These are phyloP conservation scores for Gavia stellata DNA, from an alignment of 2,113 vertebrate species.

Conservation along the genomic window DNA sequence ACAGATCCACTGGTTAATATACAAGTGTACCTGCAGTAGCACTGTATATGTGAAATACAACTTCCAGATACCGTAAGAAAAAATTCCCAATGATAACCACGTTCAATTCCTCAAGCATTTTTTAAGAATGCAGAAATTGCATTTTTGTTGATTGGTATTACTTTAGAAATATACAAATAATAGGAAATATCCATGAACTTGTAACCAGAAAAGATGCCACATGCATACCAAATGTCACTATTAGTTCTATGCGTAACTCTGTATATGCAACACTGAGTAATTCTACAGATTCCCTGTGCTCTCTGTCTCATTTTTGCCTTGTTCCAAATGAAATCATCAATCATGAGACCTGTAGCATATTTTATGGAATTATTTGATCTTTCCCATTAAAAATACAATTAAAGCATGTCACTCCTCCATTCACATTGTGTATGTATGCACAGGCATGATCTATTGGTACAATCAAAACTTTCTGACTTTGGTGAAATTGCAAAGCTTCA, in stretches of 20 bases:
- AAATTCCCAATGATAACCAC: background rate
- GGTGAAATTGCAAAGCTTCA: conserved; percentile 23
- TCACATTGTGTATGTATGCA: background rate
- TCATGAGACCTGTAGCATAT: background rate
- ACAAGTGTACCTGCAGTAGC: background rate
- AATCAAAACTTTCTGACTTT: conserved; percentile 5
- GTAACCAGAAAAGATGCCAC: background rate
- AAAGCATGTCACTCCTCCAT: background rate
- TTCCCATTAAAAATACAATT: conserved; percentile 38
- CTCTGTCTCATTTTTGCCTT: background rate
- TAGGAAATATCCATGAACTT: background rate
- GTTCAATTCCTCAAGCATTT: background rate
- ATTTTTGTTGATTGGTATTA: background rate
- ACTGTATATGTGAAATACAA: background rate
- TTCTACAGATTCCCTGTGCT: background rate
- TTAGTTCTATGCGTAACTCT: background rate
- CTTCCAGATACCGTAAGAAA: background rate
- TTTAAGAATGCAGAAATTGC: background rate
- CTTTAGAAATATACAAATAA: background rate
- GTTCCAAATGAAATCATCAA: background rate
- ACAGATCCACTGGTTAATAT: background rate
- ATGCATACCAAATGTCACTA: background rate
- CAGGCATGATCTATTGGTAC: conserved; percentile 21
- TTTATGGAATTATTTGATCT: conserved; percentile 20
- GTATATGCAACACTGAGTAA: background rate